These are phyloP conservation scores for Zaprionus gabonicus DNA, from an alignment of 1,140 invertebrate genomes.

Conservation along the genomic window DNA sequence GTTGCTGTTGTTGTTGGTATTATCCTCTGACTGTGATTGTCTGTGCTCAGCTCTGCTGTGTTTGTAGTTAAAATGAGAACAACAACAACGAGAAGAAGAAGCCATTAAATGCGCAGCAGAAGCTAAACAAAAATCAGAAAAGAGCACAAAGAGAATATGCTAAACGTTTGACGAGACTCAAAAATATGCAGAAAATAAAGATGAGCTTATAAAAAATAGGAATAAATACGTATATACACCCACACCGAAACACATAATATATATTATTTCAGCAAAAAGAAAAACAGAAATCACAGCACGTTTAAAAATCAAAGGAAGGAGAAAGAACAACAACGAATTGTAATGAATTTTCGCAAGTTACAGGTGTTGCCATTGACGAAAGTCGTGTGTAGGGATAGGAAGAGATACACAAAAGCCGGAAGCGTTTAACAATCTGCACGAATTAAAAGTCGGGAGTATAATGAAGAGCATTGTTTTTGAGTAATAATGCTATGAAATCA, in stretches of 20 bases:
- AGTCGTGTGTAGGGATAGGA: not conserved
- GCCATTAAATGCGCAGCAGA: conserved; percentile 62
- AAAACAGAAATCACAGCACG: conserved; percentile 26
- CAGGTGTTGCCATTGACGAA: conserved; percentile 1
- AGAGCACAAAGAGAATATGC: conserved; percentile 64
- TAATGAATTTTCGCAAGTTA: conserved; percentile 19
- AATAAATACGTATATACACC: conserved; percentile 5
- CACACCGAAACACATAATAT: not conserved
- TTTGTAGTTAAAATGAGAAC: conserved; percentile 64
- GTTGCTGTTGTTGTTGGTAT: conserved; percentile 40
- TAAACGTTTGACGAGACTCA: conserved; percentile 59
- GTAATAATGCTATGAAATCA: too few relatives aligned
- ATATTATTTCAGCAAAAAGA: not conserved
- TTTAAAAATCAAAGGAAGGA: conserved; percentile 14
- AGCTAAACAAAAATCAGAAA: conserved; percentile 45
- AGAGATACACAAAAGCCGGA: not conserved
- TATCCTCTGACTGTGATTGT: conserved; percentile 67
- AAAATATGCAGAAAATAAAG: conserved; percentile 36
- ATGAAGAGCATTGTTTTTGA: too few relatives aligned
- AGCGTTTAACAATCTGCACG: not conserved
- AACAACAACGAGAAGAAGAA: conserved; percentile 27
- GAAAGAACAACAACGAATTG: conserved; percentile 2
- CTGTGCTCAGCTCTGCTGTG: conserved; percentile 54
- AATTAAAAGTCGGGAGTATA: too few relatives aligned
- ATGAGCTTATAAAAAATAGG: conserved; percentile 31